Base-by-base conservation (phyloP, 1,140 invertebrate species). In the Eupristina koningsbergeri region DNA sequence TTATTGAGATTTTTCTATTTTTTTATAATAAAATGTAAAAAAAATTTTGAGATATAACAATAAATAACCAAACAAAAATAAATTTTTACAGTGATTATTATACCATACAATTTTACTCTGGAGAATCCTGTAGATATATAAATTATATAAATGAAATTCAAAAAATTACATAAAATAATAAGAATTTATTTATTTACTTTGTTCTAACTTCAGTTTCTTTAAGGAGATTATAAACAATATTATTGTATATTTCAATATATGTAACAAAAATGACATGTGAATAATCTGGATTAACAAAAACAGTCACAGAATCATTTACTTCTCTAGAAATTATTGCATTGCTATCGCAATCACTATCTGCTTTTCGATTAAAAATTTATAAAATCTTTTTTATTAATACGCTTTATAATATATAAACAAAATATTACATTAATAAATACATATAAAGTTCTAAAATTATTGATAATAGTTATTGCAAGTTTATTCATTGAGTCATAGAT, bases 221-320 rank as follows among this genome's bases (percentile, higher is more conserved):
- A 8, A 99, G 93, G 31, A 99, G 93, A 94, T 99, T 99, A 93
- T 97, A 99, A 13, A 99, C 97, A 91, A 95, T 96, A 88, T 99
- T 99, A 90, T 99, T 99, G 91, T 99, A 99, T 89, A 99, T 97
- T 93, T 99, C 98, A 83, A 99, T 95, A 90, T 98, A 99, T 7
- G 97, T 98, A 9, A 99, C 95, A 93, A 99, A 99, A 9, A 99
- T 96, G 36, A 97, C 94, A 92, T 96, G 98, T 58, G 95, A 94
- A 89, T 95, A 96, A 87, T 98, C 97, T 86, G 96, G 95, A 89
- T 97, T 96, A 3, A 98, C 90, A 17, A 73, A 29, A 26, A 93
- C 74, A 63, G 85, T 80, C 82, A 89, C 89, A 0, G 91, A 91
- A 81, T 92, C 91, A 81, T 92, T 86, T 71, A 87, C 81, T 36